These are phyloP conservation scores for Xylota sylvarum DNA, from an alignment of 2,888 invertebrate genomes.

Conservation along the genomic window DNA sequence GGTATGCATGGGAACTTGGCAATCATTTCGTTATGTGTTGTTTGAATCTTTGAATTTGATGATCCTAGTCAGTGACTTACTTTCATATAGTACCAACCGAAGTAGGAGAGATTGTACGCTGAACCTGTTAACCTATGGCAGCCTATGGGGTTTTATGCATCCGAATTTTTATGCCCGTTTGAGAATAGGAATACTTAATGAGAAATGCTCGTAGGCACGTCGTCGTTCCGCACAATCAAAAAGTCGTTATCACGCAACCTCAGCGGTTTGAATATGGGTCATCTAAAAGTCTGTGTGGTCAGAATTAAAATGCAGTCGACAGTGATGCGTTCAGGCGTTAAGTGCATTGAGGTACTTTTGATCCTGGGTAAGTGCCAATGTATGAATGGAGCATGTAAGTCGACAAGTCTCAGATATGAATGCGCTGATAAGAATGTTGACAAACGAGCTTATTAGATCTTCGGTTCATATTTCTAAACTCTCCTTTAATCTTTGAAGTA, in stretches of 20 bases:
- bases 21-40: not conserved
- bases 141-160: no score
- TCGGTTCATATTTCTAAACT: no score
- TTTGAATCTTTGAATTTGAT: not conserved
- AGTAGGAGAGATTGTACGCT: not conserved
- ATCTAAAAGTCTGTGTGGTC: not conserved
- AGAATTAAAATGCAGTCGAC: not conserved
- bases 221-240: not conserved
- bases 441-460: no score
- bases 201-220: not conserved
- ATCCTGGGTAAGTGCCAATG: not conserved
- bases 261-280: not conserved
- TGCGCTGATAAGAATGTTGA: no score
- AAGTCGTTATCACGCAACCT: conserved; percentile 3
- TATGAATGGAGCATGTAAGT: no score
- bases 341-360: not conserved
- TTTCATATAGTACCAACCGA: not conserved
- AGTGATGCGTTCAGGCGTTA: no score
- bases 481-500: no score
- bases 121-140: not conserved
- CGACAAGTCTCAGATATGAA: no score
- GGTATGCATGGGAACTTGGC: not conserved
- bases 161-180: not conserved
- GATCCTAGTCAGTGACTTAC: not conserved
- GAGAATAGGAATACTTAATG: not conserved